Base-by-base conservation (phyloP, 2,113 vertebrate species). In the Morone chrysops region DNA sequence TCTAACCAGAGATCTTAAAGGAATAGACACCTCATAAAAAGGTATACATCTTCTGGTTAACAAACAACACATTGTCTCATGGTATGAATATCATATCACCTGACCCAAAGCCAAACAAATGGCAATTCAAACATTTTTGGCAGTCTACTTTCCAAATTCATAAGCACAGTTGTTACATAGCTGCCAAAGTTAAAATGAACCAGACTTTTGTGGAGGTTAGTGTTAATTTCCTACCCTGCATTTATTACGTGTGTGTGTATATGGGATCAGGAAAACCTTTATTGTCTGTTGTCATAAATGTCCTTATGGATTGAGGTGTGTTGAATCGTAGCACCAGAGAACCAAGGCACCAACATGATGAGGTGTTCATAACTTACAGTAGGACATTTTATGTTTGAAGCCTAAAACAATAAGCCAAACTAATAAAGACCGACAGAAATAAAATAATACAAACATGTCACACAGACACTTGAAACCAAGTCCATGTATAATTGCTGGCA, bases 241-340 rank as follows among this genome's bases (percentile, higher is more conserved):
- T 63, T 51, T 41, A 48, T 38, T 10, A 13, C 47, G 51, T 56
- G 36, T 70, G 3, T 51, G 51, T 56, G 36, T 70, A 4, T 8
- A 41, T 48, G 45, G 16, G 57, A 80, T 57, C 50, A 66, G 78
- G 51, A 86, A 31, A 82, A 78, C 43, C 8, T 43, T 61, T 31
- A 14, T 20, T 9, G 22, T 50, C 41, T 75, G 13, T n/a, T 6
- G 12, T 57, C 59, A 41, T 16, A 47, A 61, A 71, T 57, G 17
- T 63, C 22, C 11, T 22, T 47, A 38, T 18, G 69, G 67, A 45
- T 6, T 57, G 73, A 85, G 43, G 54, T 78, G 43, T 68, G 60
- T 53, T 17, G 17, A 74, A 41, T 41, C 31, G 36, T 89, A 94
- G 91, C 93, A 94, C 89, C 91, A 92, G 84, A 82, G 53, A 89